These are phyloP conservation scores for Prunella strophiata DNA, from an alignment of 2,797 vertebrate species.

Conservation along the genomic window DNA sequence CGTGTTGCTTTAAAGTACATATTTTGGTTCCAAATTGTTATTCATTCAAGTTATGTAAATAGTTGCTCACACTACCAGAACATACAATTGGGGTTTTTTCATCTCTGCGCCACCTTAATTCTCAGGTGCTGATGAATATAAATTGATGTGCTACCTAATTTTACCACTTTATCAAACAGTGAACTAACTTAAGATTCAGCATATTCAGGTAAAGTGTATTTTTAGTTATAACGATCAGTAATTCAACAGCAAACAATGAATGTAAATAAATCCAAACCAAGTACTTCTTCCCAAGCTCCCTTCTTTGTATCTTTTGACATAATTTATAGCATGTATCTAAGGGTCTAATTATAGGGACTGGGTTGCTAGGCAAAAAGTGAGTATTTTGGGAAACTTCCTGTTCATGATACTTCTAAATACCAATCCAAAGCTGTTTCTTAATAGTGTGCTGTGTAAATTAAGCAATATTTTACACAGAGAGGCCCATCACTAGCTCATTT, in stretches of 20 bases:
- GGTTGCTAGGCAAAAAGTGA: conserved; percentile 57
- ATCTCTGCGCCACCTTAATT: background rate
- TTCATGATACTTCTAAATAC: background rate
- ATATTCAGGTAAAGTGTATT: background rate
- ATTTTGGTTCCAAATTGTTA: background rate
- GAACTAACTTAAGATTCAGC: background rate
- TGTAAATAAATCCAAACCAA: background rate
- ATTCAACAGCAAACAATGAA: background rate
- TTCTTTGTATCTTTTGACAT: background rate
- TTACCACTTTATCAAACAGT: background rate
- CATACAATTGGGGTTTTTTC: accelerated
- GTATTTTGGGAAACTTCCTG: conserved; percentile 60
- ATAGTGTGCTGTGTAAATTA: background rate
- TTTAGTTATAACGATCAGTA: background rate
- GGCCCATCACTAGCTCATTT: background rate
- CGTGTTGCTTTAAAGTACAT: background rate
- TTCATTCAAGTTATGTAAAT: background rate
- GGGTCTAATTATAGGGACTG: conserved; percentile 30
- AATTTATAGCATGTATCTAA: background rate
- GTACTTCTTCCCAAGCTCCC: background rate
- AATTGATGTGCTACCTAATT: background rate
- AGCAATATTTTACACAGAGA: background rate
- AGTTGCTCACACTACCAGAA: background rate
- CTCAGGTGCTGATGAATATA: background rate
- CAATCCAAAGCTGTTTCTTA: background rate